These are phyloP conservation scores for Tarsius wallacei DNA, from an alignment of 2,797 vertebrate genomes.

Conservation along the genomic window DNA sequence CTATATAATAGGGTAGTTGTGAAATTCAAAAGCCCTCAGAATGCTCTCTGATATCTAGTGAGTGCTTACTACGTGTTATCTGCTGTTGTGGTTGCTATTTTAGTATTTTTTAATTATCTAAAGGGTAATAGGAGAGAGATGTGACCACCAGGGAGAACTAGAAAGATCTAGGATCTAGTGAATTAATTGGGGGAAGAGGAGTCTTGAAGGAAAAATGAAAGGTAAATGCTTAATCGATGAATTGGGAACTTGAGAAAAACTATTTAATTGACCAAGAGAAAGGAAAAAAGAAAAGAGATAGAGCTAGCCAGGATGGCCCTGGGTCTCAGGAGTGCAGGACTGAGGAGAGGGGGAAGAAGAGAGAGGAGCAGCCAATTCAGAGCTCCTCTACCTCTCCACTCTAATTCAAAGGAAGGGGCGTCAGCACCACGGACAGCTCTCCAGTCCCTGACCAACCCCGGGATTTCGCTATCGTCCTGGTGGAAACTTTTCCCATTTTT, in stretches of 20 bases:
- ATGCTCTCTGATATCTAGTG: not conserved
- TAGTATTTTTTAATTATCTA: not conserved
- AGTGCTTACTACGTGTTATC: not conserved
- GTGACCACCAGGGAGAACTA: not conserved
- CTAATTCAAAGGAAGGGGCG: not conserved
- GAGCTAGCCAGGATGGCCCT: not conserved
- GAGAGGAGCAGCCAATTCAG: too few relatives aligned
- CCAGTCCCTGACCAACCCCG: not conserved
- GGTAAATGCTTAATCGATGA: not conserved
- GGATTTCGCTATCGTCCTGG: not conserved
- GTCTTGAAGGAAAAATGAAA: conserved; percentile 47
- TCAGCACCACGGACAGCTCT: conserved; percentile 90
- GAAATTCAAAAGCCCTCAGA: not conserved
- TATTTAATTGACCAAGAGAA: not conserved
- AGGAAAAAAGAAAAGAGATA: not conserved
- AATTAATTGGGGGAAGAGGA: not conserved
- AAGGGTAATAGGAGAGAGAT: not conserved
- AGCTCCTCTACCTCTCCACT: not conserved
- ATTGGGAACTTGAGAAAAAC: not conserved
- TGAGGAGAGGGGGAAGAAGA: not conserved
- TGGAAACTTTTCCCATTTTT: not conserved
- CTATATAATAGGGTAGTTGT: not conserved
- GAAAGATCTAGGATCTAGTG: not conserved
- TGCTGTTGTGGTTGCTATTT: not conserved
- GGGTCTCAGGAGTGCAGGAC: not conserved